phyloP scores from a whole-genome alignment of 1,140 invertebrate species.

The Daktulosphaira vitifoliae region DNA sequence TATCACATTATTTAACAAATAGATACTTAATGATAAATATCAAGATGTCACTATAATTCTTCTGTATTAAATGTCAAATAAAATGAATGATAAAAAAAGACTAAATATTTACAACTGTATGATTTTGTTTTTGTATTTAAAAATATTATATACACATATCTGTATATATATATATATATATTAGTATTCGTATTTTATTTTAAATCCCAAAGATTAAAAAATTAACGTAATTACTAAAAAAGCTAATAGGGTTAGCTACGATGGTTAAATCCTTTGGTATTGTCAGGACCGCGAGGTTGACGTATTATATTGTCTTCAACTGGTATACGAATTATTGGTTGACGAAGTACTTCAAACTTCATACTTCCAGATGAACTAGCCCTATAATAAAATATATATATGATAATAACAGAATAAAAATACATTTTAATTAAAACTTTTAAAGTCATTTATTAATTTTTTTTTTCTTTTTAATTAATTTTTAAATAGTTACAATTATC shows the following conservation, averaged over 20 bases:
- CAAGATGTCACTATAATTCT: background rate
- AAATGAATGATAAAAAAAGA: no score
- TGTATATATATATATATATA: no score
- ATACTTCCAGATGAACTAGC: conserved; percentile 25
- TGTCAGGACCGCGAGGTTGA: conserved; percentile 22
- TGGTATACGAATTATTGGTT: background rate
- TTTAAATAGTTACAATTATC: no score
- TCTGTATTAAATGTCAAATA: background rate
- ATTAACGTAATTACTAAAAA: background rate
- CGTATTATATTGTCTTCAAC: conserved; percentile 26
- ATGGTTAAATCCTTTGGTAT: conserved; percentile 29
- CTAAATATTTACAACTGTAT: conserved; percentile 21
- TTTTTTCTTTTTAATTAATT: no score
- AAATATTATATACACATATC: conserved; percentile 18
- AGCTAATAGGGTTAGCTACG: conserved; percentile 26
- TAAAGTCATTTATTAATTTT: no score
- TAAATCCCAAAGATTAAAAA: conserved; percentile 9
- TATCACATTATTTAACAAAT: no score
- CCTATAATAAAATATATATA: conserved; percentile 8
- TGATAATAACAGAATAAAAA: no score
- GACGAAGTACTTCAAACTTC: conserved; percentile 20
- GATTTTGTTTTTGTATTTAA: conserved; percentile 1
- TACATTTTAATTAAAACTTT: no score
- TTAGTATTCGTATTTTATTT: conserved; percentile 18
- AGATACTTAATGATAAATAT: background rate